Percentiles rank a stretch among this genome's conserved stretches.
These are phyloP conservation scores for Hypsopygia costalis DNA, from an alignment of 2,888 invertebrate species.

Conservation along the genomic window DNA sequence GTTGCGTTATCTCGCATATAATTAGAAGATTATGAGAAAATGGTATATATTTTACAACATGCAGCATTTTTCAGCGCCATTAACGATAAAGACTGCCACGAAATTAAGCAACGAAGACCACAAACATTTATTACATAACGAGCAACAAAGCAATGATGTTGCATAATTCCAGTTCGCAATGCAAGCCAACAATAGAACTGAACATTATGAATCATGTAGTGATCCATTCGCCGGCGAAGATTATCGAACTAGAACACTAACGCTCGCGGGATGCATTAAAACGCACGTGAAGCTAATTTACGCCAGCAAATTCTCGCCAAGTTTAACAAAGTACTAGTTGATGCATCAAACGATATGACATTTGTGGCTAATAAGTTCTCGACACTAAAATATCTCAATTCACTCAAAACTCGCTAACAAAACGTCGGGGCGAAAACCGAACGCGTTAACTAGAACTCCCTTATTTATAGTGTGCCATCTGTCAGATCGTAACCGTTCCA, in stretches of 20 bases:
- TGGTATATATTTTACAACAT: too few species aligned
- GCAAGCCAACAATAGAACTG: constrained; percentile 72
- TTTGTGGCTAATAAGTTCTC: constrained; percentile 62
- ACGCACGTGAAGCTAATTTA: constrained; percentile 78
- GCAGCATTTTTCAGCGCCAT: too few species aligned
- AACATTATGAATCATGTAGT: constrained; percentile 74
- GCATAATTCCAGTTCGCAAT: constrained; percentile 66
- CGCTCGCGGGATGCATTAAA: constrained; percentile 75
- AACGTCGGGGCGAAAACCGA: constrained; percentile 47
- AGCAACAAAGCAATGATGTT: constrained; percentile 54
- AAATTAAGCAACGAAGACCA: constrained; percentile 17
- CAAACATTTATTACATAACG: constrained; percentile 19
- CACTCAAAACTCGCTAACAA: constrained; percentile 41
- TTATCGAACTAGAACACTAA: constrained; percentile 77
- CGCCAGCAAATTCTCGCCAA: constrained; percentile 60
- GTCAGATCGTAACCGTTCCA: constrained; percentile 72
- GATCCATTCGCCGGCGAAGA: constrained; percentile 72
- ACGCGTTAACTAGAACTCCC: constrained; percentile 50
- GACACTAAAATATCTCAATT: constrained; percentile 61
- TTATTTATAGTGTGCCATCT: constrained; percentile 76
- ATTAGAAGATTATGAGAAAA: too few species aligned
- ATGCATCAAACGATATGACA: constrained; percentile 72
- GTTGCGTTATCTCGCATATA: too few species aligned
- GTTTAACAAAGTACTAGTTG: constrained; percentile 72
- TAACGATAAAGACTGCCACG: background rate